Evolutionary conservation across 2,797 vertebrate species (phyloP).

Genomic region (Gymnopithys bicolor): DNA sequence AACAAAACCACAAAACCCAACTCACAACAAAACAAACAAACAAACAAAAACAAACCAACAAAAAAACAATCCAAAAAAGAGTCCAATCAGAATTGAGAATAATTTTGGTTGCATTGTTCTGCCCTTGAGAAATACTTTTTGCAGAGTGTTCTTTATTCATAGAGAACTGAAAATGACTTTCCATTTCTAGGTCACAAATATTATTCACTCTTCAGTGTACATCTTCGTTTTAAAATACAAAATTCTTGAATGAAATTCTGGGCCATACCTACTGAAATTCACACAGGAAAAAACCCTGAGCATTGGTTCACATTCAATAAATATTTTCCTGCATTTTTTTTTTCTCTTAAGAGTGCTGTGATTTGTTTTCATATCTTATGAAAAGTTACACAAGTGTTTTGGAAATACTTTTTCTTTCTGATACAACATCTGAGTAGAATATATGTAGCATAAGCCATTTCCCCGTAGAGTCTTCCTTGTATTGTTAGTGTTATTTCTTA

Average conservation of each 20-base stretch:
- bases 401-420: neutral
- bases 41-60: neutral
- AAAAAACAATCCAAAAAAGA: no score
- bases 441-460: neutral
- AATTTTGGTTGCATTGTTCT: neutral
- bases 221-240: neutral
- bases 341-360: neutral
- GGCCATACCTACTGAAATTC: neutral
- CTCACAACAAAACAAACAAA: fast-evolving
- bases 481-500: neutral
- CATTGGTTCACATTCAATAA: neutral
- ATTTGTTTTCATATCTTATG: neutral
- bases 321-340: neutral
- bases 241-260: conserved; percentile 10
- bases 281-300: neutral
- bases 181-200: conserved; percentile 52
- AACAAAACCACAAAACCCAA: neutral
- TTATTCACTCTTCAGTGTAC: conserved; percentile 32
- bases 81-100: neutral
- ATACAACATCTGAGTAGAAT: neutral
- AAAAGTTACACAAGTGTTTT: neutral
- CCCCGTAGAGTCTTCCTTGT: neutral
- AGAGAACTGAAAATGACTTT: conserved; percentile 20
- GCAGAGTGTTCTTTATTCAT: neutral
- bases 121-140: neutral